Percentiles rank a stretch among this genome's conserved stretches.
phyloP scores from a whole-genome alignment of 2,797 vertebrate genomes.

The Manis javanica region DNA sequence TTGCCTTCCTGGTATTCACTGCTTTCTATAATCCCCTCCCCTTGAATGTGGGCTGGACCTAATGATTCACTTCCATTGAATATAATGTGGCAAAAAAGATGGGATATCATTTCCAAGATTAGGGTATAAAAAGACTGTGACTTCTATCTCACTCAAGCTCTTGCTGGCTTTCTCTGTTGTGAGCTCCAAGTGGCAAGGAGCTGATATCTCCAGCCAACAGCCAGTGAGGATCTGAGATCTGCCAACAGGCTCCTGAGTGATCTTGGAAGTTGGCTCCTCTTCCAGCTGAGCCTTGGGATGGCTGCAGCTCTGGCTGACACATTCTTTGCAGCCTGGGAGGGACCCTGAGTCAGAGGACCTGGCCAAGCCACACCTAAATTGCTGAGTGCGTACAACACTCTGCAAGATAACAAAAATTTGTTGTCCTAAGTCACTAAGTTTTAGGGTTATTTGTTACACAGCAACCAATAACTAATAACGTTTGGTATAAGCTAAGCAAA shows the following conservation, averaged over 20 bases:
- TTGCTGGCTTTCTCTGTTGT: not conserved
- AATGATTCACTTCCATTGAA: not conserved
- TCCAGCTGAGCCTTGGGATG: not conserved
- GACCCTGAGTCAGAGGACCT: not conserved
- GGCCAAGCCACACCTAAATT: not conserved
- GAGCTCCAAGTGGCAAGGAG: not conserved
- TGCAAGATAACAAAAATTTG: not conserved
- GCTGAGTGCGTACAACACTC: not conserved
- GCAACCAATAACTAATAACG: not conserved
- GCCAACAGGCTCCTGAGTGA: not conserved
- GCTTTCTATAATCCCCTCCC: not conserved
- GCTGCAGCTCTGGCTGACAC: not conserved
- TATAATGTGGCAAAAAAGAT: not conserved
- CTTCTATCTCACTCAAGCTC: not conserved
- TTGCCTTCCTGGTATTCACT: accelerated
- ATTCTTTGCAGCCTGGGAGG: not conserved
- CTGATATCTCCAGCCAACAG: too few species aligned
- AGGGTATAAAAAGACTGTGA: not conserved
- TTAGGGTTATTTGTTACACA: not conserved
- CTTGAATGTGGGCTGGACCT: not conserved
- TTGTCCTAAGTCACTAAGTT: not conserved
- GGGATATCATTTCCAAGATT: not conserved
- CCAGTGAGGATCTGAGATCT: not conserved
- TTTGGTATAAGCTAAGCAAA: not conserved
- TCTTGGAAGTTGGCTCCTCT: not conserved